Conservation (phyloP, 2,888 invertebrate genomes). For the Dryomyza anilis region DNA sequence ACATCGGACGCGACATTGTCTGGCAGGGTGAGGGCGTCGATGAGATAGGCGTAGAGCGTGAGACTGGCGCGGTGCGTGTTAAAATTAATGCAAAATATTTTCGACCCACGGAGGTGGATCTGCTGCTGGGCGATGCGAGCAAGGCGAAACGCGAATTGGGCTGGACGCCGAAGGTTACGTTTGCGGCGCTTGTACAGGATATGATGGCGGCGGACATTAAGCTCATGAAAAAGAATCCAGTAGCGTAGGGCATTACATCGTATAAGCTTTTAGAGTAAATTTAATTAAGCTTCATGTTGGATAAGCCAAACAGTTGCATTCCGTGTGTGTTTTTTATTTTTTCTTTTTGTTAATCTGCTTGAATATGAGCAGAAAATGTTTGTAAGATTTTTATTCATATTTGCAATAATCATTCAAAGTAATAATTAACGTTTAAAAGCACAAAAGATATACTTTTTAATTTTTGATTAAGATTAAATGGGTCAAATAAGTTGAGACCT, state of each 20-base stretch:
- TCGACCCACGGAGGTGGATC: constrained; percentile 96
- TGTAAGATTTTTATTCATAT: too few species aligned
- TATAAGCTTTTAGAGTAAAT: too few species aligned
- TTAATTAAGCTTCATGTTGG: too few species aligned
- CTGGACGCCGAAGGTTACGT: constrained; percentile 86
- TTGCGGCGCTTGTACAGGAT: constrained; percentile 83
- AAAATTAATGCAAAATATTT: constrained; percentile 93
- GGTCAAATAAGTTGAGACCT: too few species aligned
- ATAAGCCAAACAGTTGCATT: too few species aligned
- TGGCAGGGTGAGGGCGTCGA: constrained; percentile 88
- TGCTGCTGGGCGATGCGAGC: constrained; percentile 88
- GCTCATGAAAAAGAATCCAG: constrained; percentile 89
- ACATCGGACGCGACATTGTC: constrained; percentile 77
- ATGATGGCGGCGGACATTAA: constrained; percentile 92
- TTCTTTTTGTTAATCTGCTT: too few species aligned
- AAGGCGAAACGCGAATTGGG: constrained; percentile 87
- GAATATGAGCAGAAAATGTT: too few species aligned
- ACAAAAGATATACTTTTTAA: too few species aligned
- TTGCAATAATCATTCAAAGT: too few species aligned
- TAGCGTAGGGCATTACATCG: constrained; percentile 73
- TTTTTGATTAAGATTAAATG: too few species aligned
- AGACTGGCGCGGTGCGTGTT: constrained; percentile 77
- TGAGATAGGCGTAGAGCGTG: constrained; percentile 76
- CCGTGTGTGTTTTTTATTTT: too few species aligned
- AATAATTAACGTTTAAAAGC: too few species aligned